These are phyloP conservation scores for Astyanax mexicanus DNA, from an alignment of 2,797 vertebrate species.

Conservation along the genomic window DNA sequence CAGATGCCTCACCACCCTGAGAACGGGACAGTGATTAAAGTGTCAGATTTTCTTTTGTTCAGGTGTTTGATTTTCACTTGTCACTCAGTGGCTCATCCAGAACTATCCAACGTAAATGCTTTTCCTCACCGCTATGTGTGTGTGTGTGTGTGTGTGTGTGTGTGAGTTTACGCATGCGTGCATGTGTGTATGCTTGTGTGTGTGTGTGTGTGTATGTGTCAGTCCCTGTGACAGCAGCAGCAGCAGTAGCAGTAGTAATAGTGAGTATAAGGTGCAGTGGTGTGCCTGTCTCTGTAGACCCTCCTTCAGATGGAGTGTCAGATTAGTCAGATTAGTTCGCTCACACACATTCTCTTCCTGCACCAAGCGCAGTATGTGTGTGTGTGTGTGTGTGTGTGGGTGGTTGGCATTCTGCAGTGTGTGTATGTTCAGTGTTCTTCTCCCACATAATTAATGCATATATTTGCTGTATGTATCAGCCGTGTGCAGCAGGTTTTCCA, in stretches of 20 bases:
- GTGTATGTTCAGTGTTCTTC: neutral
- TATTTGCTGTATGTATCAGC: neutral
- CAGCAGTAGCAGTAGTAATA: neutral
- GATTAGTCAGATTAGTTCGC: neutral
- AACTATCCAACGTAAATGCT: no score
- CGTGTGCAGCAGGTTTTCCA: neutral
- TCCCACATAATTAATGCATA: neutral
- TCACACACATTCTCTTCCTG: neutral
- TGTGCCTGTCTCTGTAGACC: constrained; percentile 16
- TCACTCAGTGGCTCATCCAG: no score
- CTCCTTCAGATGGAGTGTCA: constrained; percentile 11
- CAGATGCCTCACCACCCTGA: neutral
- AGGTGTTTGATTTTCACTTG: neutral
- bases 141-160: no score
- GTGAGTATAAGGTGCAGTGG: neutral
- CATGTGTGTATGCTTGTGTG: constrained; percentile 18
- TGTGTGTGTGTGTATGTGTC: constrained; percentile 16
- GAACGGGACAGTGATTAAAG: no score
- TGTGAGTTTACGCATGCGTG: constrained; percentile 9
- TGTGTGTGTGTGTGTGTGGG: constrained; percentile 29
- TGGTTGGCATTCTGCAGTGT: constrained; percentile 14
- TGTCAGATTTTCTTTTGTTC: neutral
- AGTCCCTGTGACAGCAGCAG: neutral
- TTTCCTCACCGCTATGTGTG: no score
- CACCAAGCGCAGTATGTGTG: constrained; percentile 14